Evolutionary conservation across 2,113 vertebrate genomes (phyloP), one percentile per base, ranked within the genome.

Genomic region (Cheirogaleus medius): DNA sequence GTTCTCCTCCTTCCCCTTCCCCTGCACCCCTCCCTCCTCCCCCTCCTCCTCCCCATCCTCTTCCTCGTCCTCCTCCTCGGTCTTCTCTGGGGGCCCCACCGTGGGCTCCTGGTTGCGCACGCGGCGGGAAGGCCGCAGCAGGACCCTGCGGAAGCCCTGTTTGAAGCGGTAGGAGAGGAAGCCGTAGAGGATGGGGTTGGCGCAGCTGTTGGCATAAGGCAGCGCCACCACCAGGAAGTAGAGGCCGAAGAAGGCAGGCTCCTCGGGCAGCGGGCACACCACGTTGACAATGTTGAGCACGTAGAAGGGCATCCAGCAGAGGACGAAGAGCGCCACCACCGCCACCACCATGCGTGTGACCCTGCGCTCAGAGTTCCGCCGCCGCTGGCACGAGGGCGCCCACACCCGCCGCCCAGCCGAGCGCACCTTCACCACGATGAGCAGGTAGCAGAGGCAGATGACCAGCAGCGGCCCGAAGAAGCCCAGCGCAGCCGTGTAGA

Each of bases 131-230:
- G 99, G 98, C 49, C 99, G 99, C 91, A 99, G 98, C 98, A 99
- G 98, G 77, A 99, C 99, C 95, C 99, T 99, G 88, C 99, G 98
- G 98, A 99, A 99, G 80, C 99, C 99, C 95, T 99, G 98, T 98
- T 99, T 99, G 98, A 99, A 99, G 98, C 99, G 99, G 95, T 99
- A 99, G 23, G 99, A 99, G 89, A 99, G 99, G 98, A 99, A 99
- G 87, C 99, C 99, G 0, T 99, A 99, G 68, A 99, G 99, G 83
- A 99, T 99, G 86, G 99, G 99, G 91, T 99, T 99, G 96, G 99
- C 99, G 0, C 99, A 99, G 98, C 99, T 99, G 98, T 99, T 99
- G 78, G 99, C 99, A 0, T 99, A 99, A 0, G 99, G 99, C 93
- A 99, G 99, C n/a, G 99, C 99, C 64, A 99, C 99, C 21, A 99